Percentiles rank a stretch among this genome's conserved stretches.
Conservation (phyloP, 2,888 invertebrate genomes). For the Chrysopilus asiliformis region DNA sequence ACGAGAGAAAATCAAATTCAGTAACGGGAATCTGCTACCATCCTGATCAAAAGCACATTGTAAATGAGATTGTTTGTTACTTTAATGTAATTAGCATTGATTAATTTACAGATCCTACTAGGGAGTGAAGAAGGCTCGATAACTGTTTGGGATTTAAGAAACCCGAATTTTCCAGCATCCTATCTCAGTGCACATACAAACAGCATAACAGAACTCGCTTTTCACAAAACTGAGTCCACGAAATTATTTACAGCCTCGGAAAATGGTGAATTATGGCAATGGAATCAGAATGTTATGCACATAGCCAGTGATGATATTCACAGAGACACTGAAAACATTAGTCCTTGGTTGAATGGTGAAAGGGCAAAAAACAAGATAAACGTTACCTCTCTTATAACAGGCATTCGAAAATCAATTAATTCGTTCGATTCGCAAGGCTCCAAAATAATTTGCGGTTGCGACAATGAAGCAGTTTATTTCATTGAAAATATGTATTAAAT, state of each 20-base stretch:
- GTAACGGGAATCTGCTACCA: constrained; percentile 68
- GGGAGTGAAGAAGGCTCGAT: constrained; percentile 79
- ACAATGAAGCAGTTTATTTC: constrained; percentile 78
- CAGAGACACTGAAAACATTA: constrained; percentile 17
- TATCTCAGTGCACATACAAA: constrained; percentile 63
- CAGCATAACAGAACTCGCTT: constrained; percentile 71
- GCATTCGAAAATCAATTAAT: constrained; percentile 67
- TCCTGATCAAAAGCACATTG: constrained; percentile 76
- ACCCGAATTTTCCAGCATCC: constrained; percentile 70
- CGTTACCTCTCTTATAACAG: constrained; percentile 53
- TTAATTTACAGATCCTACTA: constrained; percentile 41
- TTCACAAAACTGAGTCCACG: constrained; percentile 74
- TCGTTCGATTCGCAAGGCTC: constrained; percentile 63
- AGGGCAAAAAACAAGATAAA: constrained; percentile 46
- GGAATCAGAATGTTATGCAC: constrained; percentile 49
- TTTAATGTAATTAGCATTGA: neutral
- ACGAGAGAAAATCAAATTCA: constrained; percentile 40
- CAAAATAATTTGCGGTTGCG: constrained; percentile 68
- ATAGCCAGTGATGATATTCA: constrained; percentile 7
- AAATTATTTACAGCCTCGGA: constrained; percentile 69
- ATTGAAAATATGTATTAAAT: constrained; percentile 38
- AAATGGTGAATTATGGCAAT: constrained; percentile 80
- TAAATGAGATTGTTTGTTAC: constrained; percentile 24
- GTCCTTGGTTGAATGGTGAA: constrained; percentile 55
- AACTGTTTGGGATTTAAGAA: constrained; percentile 80